phyloP scores from a whole-genome alignment of 64 coral and sea anemone species.

The Acropora tenuis region DNA sequence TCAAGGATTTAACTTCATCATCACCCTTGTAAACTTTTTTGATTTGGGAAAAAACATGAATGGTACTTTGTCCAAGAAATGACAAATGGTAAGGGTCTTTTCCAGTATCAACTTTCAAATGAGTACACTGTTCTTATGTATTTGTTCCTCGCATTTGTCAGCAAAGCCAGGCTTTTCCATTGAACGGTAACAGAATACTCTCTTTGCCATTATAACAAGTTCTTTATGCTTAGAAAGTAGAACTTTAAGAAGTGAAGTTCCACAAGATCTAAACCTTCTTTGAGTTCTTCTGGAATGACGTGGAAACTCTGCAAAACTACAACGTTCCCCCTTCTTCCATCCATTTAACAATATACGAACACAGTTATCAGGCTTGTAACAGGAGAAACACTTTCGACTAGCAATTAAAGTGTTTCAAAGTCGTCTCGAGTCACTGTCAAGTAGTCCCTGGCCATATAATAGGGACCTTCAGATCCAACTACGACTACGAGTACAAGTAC shows the following conservation, averaged over 20 bases:
- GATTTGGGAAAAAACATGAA: neutral
- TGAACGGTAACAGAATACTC: slow-evolving; percentile 14
- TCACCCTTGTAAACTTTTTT: slow-evolving; percentile 31
- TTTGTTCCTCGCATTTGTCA: slow-evolving; percentile 10
- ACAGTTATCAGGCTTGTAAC: slow-evolving; percentile 19
- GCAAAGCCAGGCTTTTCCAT: slow-evolving; percentile 10
- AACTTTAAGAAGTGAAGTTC: slow-evolving; percentile 26
- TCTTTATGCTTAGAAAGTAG: neutral
- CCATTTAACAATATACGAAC: neutral
- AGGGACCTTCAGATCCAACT: too few species aligned
- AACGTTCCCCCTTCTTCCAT: neutral
- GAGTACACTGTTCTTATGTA: neutral
- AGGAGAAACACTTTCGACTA: neutral
- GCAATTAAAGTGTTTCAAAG: slow-evolving; percentile 5
- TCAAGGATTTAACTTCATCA: slow-evolving; percentile 46
- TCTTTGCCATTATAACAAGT: slow-evolving; percentile 15
- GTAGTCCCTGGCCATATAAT: neutral
- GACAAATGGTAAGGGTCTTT: slow-evolving; percentile 14
- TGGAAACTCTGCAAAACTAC: slow-evolving; percentile 30
- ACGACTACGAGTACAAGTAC: too few species aligned
- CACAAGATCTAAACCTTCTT: neutral
- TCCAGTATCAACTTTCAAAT: slow-evolving; percentile 10
- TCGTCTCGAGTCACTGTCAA: neutral
- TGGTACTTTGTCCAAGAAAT: slow-evolving; percentile 18
- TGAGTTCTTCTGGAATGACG: neutral